Conservation (phyloP, 2,797 vertebrate genomes). For the Agapornis canus region DNA sequence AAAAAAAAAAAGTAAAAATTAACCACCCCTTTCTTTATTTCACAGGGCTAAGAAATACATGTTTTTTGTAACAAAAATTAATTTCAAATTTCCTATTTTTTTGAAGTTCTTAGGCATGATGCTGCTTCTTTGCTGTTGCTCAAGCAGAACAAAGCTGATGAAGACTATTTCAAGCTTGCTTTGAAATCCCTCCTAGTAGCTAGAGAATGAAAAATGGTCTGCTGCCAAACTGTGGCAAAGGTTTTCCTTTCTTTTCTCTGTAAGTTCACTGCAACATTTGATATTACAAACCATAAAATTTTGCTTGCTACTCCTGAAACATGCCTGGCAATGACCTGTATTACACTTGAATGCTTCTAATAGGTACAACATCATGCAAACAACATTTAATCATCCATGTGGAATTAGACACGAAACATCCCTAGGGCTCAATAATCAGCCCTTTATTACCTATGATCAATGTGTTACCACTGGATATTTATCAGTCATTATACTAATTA, state of each 20-base stretch:
- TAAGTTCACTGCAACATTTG: not conserved
- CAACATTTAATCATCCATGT: conserved; percentile 22
- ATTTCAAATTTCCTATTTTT: not conserved
- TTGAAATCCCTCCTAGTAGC: not conserved
- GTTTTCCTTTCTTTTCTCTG: not conserved
- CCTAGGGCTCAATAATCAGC: not conserved
- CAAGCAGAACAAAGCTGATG: not conserved
- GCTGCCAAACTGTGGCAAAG: not conserved
- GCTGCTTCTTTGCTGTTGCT: not conserved
- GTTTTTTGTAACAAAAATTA: not conserved
- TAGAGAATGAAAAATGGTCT: not conserved
- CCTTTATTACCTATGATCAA: conserved; percentile 20
- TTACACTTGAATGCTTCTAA: not conserved
- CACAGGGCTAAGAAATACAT: not conserved
- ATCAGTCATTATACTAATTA: conserved; percentile 48
- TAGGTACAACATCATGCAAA: not conserved
- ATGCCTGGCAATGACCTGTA: not conserved
- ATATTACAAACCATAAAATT: not conserved
- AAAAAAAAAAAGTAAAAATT: too few species aligned
- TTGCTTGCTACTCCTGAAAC: not conserved
- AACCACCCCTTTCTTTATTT: not conserved
- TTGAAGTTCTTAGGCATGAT: not conserved
- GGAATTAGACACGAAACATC: not conserved
- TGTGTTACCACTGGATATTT: conserved; percentile 34
- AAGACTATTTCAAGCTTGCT: not conserved